These are phyloP conservation scores for Cochlearius cochlearius DNA, from an alignment of 2,113 vertebrate genomes.

Conservation along the genomic window DNA sequence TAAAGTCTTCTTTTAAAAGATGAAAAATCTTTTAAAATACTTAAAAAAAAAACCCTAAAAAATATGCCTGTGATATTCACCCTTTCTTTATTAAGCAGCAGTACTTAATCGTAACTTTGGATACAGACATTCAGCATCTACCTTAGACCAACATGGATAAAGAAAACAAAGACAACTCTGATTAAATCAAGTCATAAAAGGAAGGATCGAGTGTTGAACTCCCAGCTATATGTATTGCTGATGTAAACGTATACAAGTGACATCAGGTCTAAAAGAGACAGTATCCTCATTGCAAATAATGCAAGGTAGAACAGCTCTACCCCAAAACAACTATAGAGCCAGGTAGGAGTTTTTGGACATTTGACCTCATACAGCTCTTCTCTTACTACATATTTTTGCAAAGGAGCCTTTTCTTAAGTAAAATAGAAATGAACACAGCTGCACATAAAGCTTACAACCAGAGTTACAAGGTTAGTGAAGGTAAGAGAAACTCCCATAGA, in stretches of 20 bases:
- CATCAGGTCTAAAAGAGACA: neutral
- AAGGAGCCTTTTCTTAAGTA: neutral
- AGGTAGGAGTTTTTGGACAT: neutral
- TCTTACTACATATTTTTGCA: neutral
- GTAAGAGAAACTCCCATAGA: neutral
- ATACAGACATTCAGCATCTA: neutral
- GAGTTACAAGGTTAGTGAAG: neutral
- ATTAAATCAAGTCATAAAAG: neutral
- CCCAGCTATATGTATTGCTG: neutral
- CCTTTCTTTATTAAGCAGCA: neutral
- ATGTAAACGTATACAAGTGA: neutral
- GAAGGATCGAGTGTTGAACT: neutral
- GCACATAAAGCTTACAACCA: neutral
- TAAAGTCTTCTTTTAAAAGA: neutral
- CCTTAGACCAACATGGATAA: fast-evolving
- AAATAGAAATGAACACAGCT: neutral
- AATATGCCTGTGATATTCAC: neutral
- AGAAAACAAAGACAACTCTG: neutral
- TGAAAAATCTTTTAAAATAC: neutral
- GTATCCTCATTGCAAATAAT: neutral
- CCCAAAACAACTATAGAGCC: neutral
- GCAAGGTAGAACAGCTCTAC: neutral
- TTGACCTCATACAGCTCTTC: neutral
- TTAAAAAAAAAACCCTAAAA: neutral
- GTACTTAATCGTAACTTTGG: neutral